Evolutionary conservation across 2,797 vertebrate genomes (phyloP).

Genomic region (Centropyge bicolor): DNA sequence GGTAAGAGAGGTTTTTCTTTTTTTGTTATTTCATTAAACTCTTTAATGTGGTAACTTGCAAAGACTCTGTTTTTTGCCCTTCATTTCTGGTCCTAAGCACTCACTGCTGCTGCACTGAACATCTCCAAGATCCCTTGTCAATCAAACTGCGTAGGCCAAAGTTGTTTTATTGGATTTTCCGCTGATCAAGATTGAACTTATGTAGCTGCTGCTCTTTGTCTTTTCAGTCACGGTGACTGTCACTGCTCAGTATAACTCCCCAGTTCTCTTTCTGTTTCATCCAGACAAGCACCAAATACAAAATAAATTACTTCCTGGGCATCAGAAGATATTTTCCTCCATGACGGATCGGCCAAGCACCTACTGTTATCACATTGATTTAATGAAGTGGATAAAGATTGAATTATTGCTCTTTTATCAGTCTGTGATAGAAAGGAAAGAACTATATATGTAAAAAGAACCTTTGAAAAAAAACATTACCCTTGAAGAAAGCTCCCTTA

Average conservation of each 20-base stretch:
- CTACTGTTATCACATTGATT: background rate
- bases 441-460: background rate
- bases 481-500: background rate
- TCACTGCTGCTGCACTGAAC: background rate
- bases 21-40: background rate
- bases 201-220: background rate
- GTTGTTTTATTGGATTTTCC: background rate
- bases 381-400: conserved; percentile 7
- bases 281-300: background rate
- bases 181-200: background rate
- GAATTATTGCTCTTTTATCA: conserved; percentile 4
- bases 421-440: background rate
- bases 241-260: background rate
- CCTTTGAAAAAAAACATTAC: conserved; percentile 7
- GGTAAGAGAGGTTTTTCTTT: too few species aligned
- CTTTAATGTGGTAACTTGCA: background rate
- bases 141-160: background rate
- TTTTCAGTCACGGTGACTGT: background rate
- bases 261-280: background rate
- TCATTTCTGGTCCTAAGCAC: background rate
- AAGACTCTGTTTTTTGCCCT: background rate
- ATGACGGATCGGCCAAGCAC: background rate
- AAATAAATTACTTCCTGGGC: background rate
- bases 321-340: conserved; percentile 3
- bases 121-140: background rate